Conservation (phyloP, 2,797 vertebrate genomes). For the Loris lydekkerianus region DNA sequence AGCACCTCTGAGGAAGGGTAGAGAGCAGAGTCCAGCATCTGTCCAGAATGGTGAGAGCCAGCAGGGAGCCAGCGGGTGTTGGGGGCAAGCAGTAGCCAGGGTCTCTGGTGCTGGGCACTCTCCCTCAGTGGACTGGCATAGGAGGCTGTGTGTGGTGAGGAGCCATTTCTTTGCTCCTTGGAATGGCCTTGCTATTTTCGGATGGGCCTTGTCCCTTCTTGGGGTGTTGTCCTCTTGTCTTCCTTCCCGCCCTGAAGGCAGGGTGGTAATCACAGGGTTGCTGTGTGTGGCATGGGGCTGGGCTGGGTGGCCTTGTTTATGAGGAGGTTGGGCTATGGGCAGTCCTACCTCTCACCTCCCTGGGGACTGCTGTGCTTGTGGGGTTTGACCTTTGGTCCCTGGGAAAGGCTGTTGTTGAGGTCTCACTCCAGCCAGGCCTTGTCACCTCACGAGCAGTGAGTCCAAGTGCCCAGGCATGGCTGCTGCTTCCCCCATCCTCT, state of each 20-base stretch:
- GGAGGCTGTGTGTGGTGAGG: accelerated
- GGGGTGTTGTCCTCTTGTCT: slow-evolving; percentile 62
- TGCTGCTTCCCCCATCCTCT: accelerated
- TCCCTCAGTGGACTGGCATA: accelerated
- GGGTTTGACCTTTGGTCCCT: background rate
- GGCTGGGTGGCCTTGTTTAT: background rate
- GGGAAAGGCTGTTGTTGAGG: background rate
- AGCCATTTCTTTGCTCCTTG: background rate
- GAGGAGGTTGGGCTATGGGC: background rate
- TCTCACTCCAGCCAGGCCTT: too few species aligned
- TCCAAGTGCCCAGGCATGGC: background rate
- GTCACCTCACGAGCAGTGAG: too few species aligned
- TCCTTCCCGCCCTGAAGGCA: slow-evolving; percentile 48
- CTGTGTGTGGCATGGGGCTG: slow-evolving; percentile 12
- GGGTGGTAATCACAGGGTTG: slow-evolving; percentile 61
- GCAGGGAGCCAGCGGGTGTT: background rate
- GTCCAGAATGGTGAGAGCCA: background rate
- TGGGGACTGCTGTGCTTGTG: background rate
- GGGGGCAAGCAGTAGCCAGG: background rate
- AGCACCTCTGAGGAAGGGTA: background rate
- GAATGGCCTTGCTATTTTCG: slow-evolving; percentile 41
- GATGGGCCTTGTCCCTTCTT: background rate
- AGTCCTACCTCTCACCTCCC: background rate
- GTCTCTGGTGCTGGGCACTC: accelerated
- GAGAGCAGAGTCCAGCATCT: background rate